Base-by-base conservation (phyloP, 2,113 vertebrate species). In the Misgurnus mizolepis region DNA sequence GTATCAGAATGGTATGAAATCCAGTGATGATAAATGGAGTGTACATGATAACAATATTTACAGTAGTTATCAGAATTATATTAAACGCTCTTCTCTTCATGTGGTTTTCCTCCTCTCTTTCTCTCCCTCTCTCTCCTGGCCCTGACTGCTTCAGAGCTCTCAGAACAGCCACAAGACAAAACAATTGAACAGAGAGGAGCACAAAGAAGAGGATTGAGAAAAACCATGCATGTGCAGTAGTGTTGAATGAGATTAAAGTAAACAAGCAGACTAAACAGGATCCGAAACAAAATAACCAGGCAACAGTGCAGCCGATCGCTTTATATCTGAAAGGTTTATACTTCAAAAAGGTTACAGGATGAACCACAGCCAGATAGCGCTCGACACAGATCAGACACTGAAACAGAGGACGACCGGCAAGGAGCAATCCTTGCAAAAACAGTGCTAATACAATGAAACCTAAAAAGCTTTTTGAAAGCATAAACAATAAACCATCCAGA, bases 61-160 rank as follows among this genome's bases (percentile, higher is more conserved):
- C 8, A 17, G 68, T 55, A 55, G 53, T 71, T 40, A 71, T 71
- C 5, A 71, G 27, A 71, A 71, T 71, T 14, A 71, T 18, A 71
- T 55, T 9, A 71, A 71, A 55, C 0, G 68, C 68, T 71, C 49
- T 55, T 71, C 14, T 75, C 70, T 83, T 83, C 15, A 71, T 22
- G 2, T 71, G 68, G 15, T 71, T 71, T 55, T 71, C 49, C 27
- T 71, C 68, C 68, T 71, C 68, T 55, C 27, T 34, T 3, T 34
- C 27, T 34, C 3, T 34, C 3, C 27, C 1, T 34, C 17, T 71
- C 7, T 71, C 68, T 40, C 68, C 68, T 39, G 68, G 68, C 40
- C 68, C 49, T 17, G 68, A 71, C 68, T 55, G 50, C 27, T 55
- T 71, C 11, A 55, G 65, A 34, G 70, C 68, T 71, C 27, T 39